Evolutionary conservation across 2,888 invertebrate species (phyloP), one percentile per base, ranked within the genome.

Genomic region (Cantharis rustica): DNA sequence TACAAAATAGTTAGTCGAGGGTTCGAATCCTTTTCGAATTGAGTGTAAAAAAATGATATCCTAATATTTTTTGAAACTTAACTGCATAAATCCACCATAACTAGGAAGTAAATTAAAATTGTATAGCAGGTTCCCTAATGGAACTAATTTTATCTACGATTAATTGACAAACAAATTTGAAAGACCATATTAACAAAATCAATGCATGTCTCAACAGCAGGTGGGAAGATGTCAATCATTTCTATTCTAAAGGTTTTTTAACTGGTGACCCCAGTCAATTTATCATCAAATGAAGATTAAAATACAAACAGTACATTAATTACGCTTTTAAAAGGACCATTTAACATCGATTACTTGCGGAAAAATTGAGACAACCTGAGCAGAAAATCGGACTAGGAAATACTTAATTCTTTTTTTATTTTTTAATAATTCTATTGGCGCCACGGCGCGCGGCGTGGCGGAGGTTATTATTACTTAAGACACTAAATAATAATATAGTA

Each of bases 241-340:
- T 47, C 47, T 47, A 79, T 77, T 74, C 78, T 78, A 79, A 78
- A 80, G 80, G 76, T 64, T 70, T 62, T 68, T 47, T 73, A 70
- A 81, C 81, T 80, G 81, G 80, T 83, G 82, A 82, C 82, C 82
- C 80, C 79, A 79, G 80, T 79, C 81, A 81, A 83, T 83, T 82
- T 81, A 83, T 83, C 83, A 82, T 83, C 69, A 72, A 26, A 69
- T 73, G 73, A 62, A 71, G 66, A 79, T 71, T 69, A 63, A 71
- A 80, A 82, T 79, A 75, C 80, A 75, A 80, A 20, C 64, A 79
- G 79, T 79, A 81, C 80, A 79, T 84, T 85, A 85, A 85, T 85
- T 85, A 85, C 82, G 84, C 83, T 84, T 84, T 84, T 82, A 82
- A 83, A 83, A 84, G 83, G 83, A 82, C 83, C 83, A 83, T 84